phyloP scores from a whole-genome alignment of 2,113 vertebrate species.

The Oceanites oceanicus region DNA sequence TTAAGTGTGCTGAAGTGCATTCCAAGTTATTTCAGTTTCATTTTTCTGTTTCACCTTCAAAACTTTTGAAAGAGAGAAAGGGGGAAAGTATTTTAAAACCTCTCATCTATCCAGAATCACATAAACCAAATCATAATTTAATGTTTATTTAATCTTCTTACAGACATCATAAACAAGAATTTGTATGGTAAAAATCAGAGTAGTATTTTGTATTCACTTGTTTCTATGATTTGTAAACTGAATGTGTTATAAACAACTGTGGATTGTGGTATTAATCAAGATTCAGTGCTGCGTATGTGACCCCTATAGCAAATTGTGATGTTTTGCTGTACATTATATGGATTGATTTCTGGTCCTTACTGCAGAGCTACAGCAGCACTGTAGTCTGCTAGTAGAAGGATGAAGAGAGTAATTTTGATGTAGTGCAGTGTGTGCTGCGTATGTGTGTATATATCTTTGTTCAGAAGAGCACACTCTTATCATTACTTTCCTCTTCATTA shows the following conservation, averaged over 20 bases:
- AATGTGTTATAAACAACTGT: constrained; percentile 36
- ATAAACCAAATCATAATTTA: constrained; percentile 17
- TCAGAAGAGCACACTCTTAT: not conserved
- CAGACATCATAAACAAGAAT: constrained; percentile 15
- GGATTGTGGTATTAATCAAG: constrained; percentile 35
- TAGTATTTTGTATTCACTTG: constrained; percentile 3
- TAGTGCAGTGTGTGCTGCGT: not conserved
- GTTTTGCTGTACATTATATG: not conserved
- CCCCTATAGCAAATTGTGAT: constrained; percentile 3
- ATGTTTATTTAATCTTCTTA: constrained; percentile 14
- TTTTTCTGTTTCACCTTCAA: constrained; percentile 33
- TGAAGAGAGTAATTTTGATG: not conserved
- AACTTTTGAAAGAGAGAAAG: constrained; percentile 15
- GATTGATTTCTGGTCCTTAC: not conserved
- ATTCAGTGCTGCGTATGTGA: constrained; percentile 15
- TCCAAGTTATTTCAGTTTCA: constrained; percentile 18
- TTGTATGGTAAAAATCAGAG: constrained; percentile 36
- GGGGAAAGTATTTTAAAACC: not conserved
- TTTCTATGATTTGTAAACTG: constrained; percentile 30
- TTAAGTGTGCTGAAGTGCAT: not conserved
- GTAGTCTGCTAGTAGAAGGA: not conserved
- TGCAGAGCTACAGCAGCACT: not conserved
- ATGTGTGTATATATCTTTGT: not conserved
- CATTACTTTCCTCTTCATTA: not conserved
- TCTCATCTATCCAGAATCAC: not conserved